Evolutionary conservation across 2,113 vertebrate genomes (phyloP).

Genomic region (Nothobranchius kuhntae): DNA sequence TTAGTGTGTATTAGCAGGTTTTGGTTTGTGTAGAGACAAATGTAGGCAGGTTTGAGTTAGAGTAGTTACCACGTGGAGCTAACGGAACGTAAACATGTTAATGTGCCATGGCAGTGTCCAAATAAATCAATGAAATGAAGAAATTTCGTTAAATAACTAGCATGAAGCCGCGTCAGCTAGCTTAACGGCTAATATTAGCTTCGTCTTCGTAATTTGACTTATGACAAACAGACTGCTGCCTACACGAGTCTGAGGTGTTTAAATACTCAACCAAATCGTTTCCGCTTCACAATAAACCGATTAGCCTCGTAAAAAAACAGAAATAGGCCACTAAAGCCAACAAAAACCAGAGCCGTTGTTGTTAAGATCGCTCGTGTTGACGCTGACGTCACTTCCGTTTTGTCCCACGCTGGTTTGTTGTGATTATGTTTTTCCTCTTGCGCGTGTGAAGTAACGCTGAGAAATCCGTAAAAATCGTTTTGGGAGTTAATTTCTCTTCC

Average conservation of each 20-base stretch:
- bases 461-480: no score
- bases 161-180: background rate
- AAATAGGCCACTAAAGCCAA: background rate
- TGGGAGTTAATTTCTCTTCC: no score
- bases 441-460: background rate
- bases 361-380: constrained; percentile 18
- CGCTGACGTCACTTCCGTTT: constrained; percentile 45
- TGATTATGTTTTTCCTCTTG: background rate
- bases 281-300: accelerated
- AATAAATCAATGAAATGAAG: background rate
- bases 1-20: background rate
- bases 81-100: background rate
- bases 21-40: background rate
- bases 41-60: background rate
- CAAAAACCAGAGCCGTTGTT: background rate
- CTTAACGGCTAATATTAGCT: constrained; percentile 31
- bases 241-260: background rate
- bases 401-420: constrained; percentile 63
- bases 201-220: background rate
- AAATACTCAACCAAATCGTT: background rate
- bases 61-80: accelerated
- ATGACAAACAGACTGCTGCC: background rate
- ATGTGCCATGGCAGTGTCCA: background rate
- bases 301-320: constrained; percentile 27
- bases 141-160: background rate